Evolutionary conservation across 2,113 vertebrate genomes (phyloP), one percentile per base, ranked within the genome.

Genomic region (Ictidomys tridecemlineatus): DNA sequence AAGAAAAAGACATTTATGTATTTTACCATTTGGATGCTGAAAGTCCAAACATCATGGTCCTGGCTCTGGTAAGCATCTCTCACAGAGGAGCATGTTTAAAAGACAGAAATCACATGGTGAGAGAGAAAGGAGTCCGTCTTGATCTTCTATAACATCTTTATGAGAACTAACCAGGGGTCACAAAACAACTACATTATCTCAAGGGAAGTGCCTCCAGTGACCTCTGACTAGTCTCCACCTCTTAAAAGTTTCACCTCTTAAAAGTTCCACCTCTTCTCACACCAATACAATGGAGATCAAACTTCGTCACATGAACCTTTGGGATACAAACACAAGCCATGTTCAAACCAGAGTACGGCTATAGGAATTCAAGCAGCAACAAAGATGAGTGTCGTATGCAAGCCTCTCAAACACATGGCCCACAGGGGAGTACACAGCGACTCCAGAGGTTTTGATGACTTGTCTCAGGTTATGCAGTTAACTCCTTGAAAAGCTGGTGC

Each of bases 211-310:
- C 10, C 18, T 10, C 20, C 67, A 24, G 1, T 10, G 32, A 48
- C 6, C 24, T 79, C 14, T 32, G 45, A 8, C 20, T 34, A 39
- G 42, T 14, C 16, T 79, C 5, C 2, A 37, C 58, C 12, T 26
- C 42, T 28, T n/a, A n/a, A n/a, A n/a, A n/a, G n/a, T n/a, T n/a
- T n/a, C n/a, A n/a, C n/a, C n/a, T n/a, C n/a, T n/a, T 79, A 5
- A 37, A 4, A 30, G 34, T n/a, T 51, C 8, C 26, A 24, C 24
- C 30, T 8, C 22, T 39, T 51, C 26, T 26, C 16, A 22, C 3
- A 12, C 8, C 3, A 10, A n/a, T 3, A 56, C 8, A 16, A 0
- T 56, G 63, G 48, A 18, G 12, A 34, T 4, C 48, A 56, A 10
- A 12, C 10, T 53, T 26, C 2, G 22, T 24, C 45, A 69, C 0